These are phyloP conservation scores for Trichosurus vulpecula DNA, from an alignment of 2,797 vertebrate genomes.

Conservation along the genomic window DNA sequence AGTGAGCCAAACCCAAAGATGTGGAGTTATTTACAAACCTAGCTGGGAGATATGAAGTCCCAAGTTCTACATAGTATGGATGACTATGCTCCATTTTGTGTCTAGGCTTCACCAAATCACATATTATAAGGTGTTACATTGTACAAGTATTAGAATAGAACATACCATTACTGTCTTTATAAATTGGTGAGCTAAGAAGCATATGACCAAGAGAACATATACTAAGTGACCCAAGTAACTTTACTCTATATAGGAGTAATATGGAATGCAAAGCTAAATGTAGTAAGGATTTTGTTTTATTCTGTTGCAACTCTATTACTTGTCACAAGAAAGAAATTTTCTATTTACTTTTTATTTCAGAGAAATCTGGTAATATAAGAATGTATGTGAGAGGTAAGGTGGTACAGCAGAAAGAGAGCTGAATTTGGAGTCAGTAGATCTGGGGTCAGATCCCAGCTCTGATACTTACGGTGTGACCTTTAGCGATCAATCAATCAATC, in stretches of 20 bases:
- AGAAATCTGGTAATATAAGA: not conserved
- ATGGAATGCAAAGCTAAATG: not conserved
- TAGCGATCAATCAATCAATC: not conserved
- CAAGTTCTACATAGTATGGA: not conserved
- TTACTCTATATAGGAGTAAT: not conserved
- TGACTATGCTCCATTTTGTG: not conserved
- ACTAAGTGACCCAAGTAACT: not conserved
- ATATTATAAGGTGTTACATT: not conserved
- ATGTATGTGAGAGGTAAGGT: not conserved
- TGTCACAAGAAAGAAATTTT: not conserved
- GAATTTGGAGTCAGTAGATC: not conserved
- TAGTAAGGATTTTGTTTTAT: not conserved
- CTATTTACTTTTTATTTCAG: not conserved
- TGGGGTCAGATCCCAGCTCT: not conserved
- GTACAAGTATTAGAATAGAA: not conserved
- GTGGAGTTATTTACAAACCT: not conserved
- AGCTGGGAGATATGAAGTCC: not conserved
- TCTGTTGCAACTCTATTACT: not conserved
- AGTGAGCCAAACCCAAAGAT: not conserved
- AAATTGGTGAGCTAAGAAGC: not conserved
- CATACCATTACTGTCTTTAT: not conserved
- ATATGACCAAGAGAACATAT: not conserved
- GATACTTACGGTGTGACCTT: not conserved
- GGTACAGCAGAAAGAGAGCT: not conserved
- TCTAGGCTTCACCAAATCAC: not conserved